Base-by-base conservation (phyloP, 2,113 vertebrate species). In the Cyanoderma ruficeps region DNA sequence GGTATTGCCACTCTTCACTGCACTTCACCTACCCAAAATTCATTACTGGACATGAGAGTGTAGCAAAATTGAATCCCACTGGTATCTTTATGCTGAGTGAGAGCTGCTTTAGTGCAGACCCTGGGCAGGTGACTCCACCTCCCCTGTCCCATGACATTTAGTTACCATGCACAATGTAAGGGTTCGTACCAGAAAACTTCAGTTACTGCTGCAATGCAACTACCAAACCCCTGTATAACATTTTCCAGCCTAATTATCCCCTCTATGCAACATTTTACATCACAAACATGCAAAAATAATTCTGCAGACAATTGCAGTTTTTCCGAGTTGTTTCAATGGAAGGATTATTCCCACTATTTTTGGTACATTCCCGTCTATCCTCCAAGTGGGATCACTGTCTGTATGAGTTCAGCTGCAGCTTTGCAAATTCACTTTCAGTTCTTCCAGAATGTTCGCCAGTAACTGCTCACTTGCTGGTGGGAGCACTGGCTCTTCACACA, bases 331-430 rank as follows among this genome's bases (percentile, higher is more conserved):
- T 41, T 70, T 59, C 82, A 57, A 10, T 15, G 30, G 84, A 78
- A 65, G 61, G 80, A 85, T 87, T 87, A 91, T 13, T 83, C 71
- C 44, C 63, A 2, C 75, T 93, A 87, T 65, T 95, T 94, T 80
- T 57, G 84, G 94, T 67, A 76, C 89, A 65, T 35, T 86, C 83
- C 47, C 50, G 1, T 84, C 89, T 41, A 44, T 5, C 53, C 85
- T 77, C 84, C 60, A 70, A 89, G 75, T 50, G 87, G 69, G 19
- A 85, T 69, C 57, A 37, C 53, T 69, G 49, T 11, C 42, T 84
- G 71, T 22, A 75, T 31, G 61, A 76, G 84, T 89, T 95, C 94
- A 95, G 87, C 94, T 97, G 93, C 92, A 80, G 91, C 85, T 91
- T n/a, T 77, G 67, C 35, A 83, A 71, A 83, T 65, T 76, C 30